A percentile compares a stretch with the other conserved stretches of the same genome.
Evolutionary conservation across 2,113 vertebrate genomes (phyloP).

Genomic region (Callionymus lyra): DNA sequence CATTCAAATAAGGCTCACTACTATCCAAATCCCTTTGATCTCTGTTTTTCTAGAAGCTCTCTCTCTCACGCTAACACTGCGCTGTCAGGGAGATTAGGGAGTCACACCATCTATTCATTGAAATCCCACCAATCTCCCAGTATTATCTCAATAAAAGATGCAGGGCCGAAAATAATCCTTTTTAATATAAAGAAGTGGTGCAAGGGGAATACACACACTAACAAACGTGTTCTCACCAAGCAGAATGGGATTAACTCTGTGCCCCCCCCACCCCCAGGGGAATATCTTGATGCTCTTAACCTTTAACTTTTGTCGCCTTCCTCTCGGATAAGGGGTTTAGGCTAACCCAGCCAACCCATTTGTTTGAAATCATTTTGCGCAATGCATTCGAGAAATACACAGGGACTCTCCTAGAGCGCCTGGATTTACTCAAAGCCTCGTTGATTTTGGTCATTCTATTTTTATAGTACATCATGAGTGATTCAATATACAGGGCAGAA

Average conservation of each 20-base stretch:
- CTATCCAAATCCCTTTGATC: constrained; percentile 49
- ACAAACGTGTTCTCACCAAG: constrained; percentile 1
- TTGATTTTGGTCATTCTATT: neutral
- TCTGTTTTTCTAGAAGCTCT: constrained; percentile 25
- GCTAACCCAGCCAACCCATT: constrained; percentile 1
- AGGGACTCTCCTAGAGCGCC: constrained; percentile 27
- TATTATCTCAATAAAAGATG: constrained; percentile 53
- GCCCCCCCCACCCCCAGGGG: no score
- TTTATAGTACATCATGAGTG: no score
- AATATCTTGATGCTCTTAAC: constrained; percentile 13
- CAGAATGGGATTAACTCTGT: neutral
- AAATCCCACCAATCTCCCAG: constrained; percentile 41
- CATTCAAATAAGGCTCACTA: constrained; percentile 42
- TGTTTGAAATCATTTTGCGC: constrained; percentile 41
- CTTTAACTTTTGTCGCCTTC: constrained; percentile 11
- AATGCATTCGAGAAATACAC: constrained; percentile 40
- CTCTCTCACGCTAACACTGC: constrained; percentile 1
- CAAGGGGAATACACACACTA: constrained; percentile 14
- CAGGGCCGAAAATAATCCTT: constrained; percentile 48
- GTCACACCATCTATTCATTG: constrained; percentile 38
- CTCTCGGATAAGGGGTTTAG: constrained; percentile 11
- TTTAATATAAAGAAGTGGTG: constrained; percentile 48
- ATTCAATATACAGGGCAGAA: no score
- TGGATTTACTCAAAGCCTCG: constrained; percentile 28
- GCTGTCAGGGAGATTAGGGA: constrained; percentile 41